Percentiles rank a stretch among this genome's conserved stretches.
Conservation (phyloP, 30 jellyfish, hydroid and myxozoan genomes). For the Nemopilema nomurai region DNA sequence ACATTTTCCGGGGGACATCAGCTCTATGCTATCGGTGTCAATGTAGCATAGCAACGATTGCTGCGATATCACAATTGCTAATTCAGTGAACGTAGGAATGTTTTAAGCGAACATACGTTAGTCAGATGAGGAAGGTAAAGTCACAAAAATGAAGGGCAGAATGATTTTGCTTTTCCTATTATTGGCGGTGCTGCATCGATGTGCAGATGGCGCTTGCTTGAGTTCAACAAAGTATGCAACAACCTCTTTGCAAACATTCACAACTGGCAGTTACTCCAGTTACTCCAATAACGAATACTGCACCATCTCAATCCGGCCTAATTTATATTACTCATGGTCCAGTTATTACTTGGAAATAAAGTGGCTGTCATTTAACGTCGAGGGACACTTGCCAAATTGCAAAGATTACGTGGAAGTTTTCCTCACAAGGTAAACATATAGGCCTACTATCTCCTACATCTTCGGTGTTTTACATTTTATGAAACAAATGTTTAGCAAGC, state of each 20-base stretch:
- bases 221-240: conserved; percentile 1
- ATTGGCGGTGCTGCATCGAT: neutral
- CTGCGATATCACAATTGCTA: no score
- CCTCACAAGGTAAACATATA: conserved; percentile 2
- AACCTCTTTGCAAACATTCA: neutral
- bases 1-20: no score
- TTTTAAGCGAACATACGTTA: no score
- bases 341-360: neutral
- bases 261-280: neutral
- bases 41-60: no score
- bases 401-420: neutral
- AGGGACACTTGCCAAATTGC: conserved; percentile 4
- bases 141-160: no score
- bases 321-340: neutral
- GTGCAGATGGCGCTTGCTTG: neutral
- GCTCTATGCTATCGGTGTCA: no score
- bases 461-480: neutral
- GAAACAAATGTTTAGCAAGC: neutral
- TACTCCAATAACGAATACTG: neutral
- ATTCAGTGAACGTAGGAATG: no score
- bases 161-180: neutral
- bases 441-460: neutral
- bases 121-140: no score
- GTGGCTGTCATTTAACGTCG: conserved; percentile 1
- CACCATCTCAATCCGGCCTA: neutral